Conservation (phyloP, 2,888 invertebrate genomes). For the Electrophaes corylata region DNA sequence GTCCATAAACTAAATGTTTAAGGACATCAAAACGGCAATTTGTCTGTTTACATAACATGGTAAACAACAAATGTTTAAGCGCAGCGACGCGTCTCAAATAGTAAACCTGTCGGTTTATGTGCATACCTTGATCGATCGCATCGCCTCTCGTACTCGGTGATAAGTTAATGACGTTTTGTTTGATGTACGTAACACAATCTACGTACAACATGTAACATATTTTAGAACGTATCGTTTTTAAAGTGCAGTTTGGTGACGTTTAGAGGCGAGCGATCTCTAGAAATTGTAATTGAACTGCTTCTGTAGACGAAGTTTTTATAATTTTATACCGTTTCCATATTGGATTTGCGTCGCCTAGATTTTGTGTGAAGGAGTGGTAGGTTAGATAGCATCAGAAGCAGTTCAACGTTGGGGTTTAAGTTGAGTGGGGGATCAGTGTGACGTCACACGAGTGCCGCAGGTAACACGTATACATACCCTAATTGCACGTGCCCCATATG, state of each 20-base stretch:
- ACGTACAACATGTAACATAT: slow-evolving; percentile 5
- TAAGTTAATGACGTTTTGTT: slow-evolving; percentile 36
- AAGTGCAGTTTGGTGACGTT: slow-evolving; percentile 8
- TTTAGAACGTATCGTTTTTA: slow-evolving; percentile 1
- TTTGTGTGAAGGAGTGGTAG: background rate
- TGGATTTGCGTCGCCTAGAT: slow-evolving; percentile 5
- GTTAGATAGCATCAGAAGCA: slow-evolving; percentile 20
- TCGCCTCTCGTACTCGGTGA: slow-evolving; percentile 51
- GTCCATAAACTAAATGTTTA: slow-evolving; percentile 2
- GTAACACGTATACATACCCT: slow-evolving; percentile 91
- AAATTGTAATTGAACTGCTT: slow-evolving; percentile 43
- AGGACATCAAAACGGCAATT: slow-evolving; percentile 36
- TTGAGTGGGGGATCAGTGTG: slow-evolving; percentile 51
- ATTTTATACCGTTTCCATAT: background rate
- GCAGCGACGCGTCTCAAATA: slow-evolving; percentile 61
- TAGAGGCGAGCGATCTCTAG: slow-evolving; percentile 43
- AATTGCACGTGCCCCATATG: slow-evolving; percentile 96
- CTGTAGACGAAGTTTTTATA: background rate
- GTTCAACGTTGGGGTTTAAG: slow-evolving; percentile 30
- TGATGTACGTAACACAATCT: slow-evolving; percentile 27
- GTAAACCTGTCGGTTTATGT: slow-evolving; percentile 67
- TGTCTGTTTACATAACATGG: slow-evolving; percentile 38
- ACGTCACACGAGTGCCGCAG: slow-evolving; percentile 56
- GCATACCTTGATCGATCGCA: slow-evolving; percentile 67
- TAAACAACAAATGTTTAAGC: slow-evolving; percentile 59